Evolutionary conservation across 1,140 invertebrate species (phyloP), one percentile per base, ranked within the genome.

Genomic region (Pomacea maculata): DNA sequence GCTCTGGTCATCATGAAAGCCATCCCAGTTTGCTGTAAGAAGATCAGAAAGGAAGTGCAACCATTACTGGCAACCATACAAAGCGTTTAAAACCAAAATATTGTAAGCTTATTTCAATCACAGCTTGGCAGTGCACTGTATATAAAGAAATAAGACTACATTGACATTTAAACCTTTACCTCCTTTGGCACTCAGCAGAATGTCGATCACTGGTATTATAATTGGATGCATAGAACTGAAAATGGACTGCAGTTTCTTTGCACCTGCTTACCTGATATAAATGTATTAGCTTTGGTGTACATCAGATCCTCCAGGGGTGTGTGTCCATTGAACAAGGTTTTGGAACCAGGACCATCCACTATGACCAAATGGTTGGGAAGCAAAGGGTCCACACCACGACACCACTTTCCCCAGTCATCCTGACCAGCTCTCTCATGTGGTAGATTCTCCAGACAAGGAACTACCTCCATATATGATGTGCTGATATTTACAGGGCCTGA

Each of bases 11-110:
- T 88, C 87, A 77, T 80, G 74, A 64, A 87, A 79, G 45, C 87
- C 87, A 82, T 87, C 83, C 87, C 87, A 88, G 63, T 88, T 87
- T 8, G 81, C 87, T 87, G 72, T 45, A 79, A 52, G 29, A 78
- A 70, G 2, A 45, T 45, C 34, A 45, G 34, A 45, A 45, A 45
- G 34, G 34, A 45, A 45, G 34, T 45, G 6, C 6, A 45, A 6
- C 34, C 25, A 25, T 25, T 25, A 25, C 25, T 25, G 25, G 25
- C 25, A 25, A 45, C 34, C 6, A 45, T 45, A 6, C 6, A 2
- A 45, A 45, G 34, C 34, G 6, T 45, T 45, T 45, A 45, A 45
- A 45, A 45, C 34, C 34, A 45, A 45, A 45, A 45, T 45, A 0
- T 45, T 45, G 6, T 45, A 4, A 45, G 6, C 34, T 45, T 6